Percentiles rank a stretch among this genome's conserved stretches.
These are phyloP conservation scores for Ficedula albicollis DNA, from an alignment of 2,797 vertebrate genomes.

Conservation along the genomic window DNA sequence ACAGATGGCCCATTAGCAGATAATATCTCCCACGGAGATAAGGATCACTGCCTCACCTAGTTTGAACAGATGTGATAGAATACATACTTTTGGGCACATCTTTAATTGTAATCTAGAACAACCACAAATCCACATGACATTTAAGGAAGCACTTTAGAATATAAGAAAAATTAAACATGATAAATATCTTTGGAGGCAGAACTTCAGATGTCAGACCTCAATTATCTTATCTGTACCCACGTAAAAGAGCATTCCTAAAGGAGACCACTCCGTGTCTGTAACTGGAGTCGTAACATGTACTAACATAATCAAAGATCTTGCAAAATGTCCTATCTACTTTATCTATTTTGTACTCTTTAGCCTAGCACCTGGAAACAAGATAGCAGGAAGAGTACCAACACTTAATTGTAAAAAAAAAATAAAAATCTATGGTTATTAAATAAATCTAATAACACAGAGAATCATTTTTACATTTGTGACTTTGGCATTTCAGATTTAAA, in stretches of 20 bases:
- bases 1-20: too few species aligned
- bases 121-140: background rate
- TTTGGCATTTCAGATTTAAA: background rate
- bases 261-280: background rate
- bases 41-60: too few species aligned
- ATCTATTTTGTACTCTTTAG: background rate
- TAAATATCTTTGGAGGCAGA: background rate
- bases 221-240: background rate
- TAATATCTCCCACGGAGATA: too few species aligned
- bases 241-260: background rate
- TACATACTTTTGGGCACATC: too few species aligned
- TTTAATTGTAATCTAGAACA: too few species aligned
- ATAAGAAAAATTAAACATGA: background rate
- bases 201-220: background rate
- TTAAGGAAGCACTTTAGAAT: background rate
- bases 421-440: background rate
- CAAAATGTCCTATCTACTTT: background rate
- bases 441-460: background rate
- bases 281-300: background rate
- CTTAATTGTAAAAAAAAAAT: background rate
- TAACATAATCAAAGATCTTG: background rate
- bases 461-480: background rate
- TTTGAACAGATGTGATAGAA: too few species aligned
- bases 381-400: background rate
- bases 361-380: background rate